Evolutionary conservation across 2,797 vertebrate species (phyloP), one percentile per base, ranked within the genome.

Genomic region (Dallia pectoralis): DNA sequence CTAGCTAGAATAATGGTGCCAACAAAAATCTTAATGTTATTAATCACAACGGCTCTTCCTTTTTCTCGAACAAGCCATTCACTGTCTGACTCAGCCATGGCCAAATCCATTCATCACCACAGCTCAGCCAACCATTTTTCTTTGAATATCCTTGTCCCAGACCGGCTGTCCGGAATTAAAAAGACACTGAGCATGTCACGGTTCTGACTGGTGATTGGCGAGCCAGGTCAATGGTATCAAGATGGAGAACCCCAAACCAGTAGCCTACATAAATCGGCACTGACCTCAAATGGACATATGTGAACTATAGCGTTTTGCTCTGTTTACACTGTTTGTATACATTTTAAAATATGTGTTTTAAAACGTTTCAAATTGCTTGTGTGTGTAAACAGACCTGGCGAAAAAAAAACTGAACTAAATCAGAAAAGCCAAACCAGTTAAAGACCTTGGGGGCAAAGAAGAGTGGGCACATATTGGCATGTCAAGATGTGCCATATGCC

Each of bases 71-170:
- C 84, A 84, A 82, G 72, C 71, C 61, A 68, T 53, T 74, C 77
- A 67, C 78, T 79, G 79, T 80, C 82, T 73, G 71, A 67, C 77
- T 76, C 79, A 73, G 70, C 71, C 68, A 64, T n/a, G 67, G 72
- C 51, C 32, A 67, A 79, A 79, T 70, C 75, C 77, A 73, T 71
- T 53, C 80, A 86, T 77, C 69, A 73, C 74, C 69, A 71, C 61
- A 67, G 76, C 67, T 74, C 76, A 74, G 76, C 76, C 70, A 67
- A 73, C 67, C 84, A 81, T 84, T 85, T 75, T 79, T 87, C 75
- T 87, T n/a, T 86, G 81, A 78, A 84, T 33, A 48, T 65, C 40
- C 51, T 61, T 16, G 29, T 66, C 72, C 73, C 33, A 4, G 11
- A 65, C 69, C 67, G n/a, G 19, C 33, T 33, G 49, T 25, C 59